These are phyloP conservation scores for Darevskia nairensis DNA, from an alignment of 2,797 vertebrate genomes.

Conservation along the genomic window DNA sequence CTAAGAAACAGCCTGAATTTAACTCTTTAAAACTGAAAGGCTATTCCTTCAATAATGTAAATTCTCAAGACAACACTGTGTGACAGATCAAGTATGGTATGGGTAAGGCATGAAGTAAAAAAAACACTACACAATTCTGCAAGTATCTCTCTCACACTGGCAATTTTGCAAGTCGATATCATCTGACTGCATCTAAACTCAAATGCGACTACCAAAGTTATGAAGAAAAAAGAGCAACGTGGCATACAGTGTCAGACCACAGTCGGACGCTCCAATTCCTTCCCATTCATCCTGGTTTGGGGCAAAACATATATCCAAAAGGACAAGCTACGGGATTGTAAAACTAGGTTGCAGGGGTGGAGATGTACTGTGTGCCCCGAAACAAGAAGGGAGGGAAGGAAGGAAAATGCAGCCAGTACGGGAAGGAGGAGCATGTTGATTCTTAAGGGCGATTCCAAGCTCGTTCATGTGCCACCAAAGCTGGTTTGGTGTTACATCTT, in stretches of 20 bases:
- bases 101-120: conserved; percentile 57
- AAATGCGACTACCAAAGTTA: not conserved
- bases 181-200: not conserved
- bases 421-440: not conserved
- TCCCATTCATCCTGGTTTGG: not conserved
- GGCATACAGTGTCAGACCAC: not conserved
- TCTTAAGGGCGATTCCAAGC: too few species aligned
- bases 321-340: not conserved
- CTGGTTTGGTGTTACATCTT: not conserved
- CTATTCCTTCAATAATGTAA: conserved; percentile 44
- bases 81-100: conserved; percentile 62
- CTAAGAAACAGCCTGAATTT: conserved; percentile 24
- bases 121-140: conserved; percentile 47
- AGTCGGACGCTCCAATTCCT: not conserved
- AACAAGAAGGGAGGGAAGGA: not conserved
- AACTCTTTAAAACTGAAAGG: conserved; percentile 41
- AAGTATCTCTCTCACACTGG: conserved; percentile 17
- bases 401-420: not conserved
- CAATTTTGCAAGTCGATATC: conserved; percentile 45
- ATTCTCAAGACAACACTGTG: conserved; percentile 51
- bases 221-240: not conserved
- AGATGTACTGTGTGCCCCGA: not conserved
- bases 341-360: not conserved
- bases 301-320: not conserved
- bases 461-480: not conserved